Evolutionary conservation across 2,113 vertebrate species (phyloP), one percentile per base, ranked within the genome.

Genomic region (Gobiocypris rarus): DNA sequence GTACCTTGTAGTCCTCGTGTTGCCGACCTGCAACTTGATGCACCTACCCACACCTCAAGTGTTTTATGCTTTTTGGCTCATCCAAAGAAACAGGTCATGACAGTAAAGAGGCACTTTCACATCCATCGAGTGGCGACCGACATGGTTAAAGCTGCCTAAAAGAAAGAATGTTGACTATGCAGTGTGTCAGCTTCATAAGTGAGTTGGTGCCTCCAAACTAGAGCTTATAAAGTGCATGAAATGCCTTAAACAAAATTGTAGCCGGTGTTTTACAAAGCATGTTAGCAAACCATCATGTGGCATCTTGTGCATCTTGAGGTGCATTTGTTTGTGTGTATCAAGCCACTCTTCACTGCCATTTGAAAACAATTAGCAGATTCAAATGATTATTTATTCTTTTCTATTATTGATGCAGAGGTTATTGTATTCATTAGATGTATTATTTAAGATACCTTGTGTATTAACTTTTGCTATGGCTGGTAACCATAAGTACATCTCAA

Each of bases 401-500:
- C 93, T 92, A 89, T 91, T 91, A 82, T 90, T 94, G 91, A 93
- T 93, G 89, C 93, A 93, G 94, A 95, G 94, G 92, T 94, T 88
- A 89, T 93, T 92, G 75, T 90, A 91, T 91, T 93, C 95, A 92
- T 93, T 95, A 95, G 93, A 95, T 95, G 96, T 91, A 93, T 95
- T 95, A 96, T 97, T 99, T 98, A 97, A 96, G 95, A 95, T 96
- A 95, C 95, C 93, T 92, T 94, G 93, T 95, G 93, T 97, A 95
- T 96, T 96, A 96, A 95, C 94, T 94, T 75, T 82, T 93, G 95
- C 96, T 97, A 95, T 98, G 97, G 97, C 97, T 98, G 97, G 97
- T 96, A 95, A 96, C 98, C 97, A 99, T 98, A 94, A 92, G 86
- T 93, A 93, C 93, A 94, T 94, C 93, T 94, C 93, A 93, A 89